Evolutionary conservation across 1,140 invertebrate genomes (phyloP), one percentile per base, ranked within the genome.

Genomic region (Thaumatotibia leucotreta): DNA sequence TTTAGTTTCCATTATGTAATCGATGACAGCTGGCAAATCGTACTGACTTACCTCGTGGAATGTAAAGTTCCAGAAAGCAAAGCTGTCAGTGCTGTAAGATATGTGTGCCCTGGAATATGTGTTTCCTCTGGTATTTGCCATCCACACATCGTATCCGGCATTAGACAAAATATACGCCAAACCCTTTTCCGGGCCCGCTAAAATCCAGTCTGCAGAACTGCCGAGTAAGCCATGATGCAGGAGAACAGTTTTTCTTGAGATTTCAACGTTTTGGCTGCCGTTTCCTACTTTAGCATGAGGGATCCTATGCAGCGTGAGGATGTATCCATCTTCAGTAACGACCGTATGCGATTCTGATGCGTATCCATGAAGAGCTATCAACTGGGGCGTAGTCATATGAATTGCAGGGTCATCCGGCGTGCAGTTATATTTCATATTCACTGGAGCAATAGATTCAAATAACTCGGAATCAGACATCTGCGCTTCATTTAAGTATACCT

Each of bases 171-270:
- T 89, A 72, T 92, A 94, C 0, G 95, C 93, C 68, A 94, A 77
- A 20, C 91, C 93, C 76, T 93, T 93, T 33, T 93, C 82, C 1
- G 93, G 92, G 11, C 94, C 94, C 69, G 94, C 92, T 2, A 96
- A 85, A 10, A 97, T 90, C 93, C 94, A 97, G 80, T 96, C 95
- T 0, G 94, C 93, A 0, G 95, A 96, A 75, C 95, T 95, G 4
- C 93, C 94, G 0, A 96, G 82, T 4, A 97, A 88, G 0, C 96
- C 97, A 82, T 97, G 96, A 77, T 97, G 96, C 0, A 97, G 79
- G 6, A 95, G 91, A 3, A 95, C 94, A 5, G 93, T 91, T 69
- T 89, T 90, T 17, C 75, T 69, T 8, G 77, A 71, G 6, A 49
- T 70, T 8, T 35, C 3, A 77, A 62, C 10, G 82, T 27, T 1